Evolutionary conservation across 2,113 vertebrate genomes (phyloP).

Genomic region (Cettia cetti): DNA sequence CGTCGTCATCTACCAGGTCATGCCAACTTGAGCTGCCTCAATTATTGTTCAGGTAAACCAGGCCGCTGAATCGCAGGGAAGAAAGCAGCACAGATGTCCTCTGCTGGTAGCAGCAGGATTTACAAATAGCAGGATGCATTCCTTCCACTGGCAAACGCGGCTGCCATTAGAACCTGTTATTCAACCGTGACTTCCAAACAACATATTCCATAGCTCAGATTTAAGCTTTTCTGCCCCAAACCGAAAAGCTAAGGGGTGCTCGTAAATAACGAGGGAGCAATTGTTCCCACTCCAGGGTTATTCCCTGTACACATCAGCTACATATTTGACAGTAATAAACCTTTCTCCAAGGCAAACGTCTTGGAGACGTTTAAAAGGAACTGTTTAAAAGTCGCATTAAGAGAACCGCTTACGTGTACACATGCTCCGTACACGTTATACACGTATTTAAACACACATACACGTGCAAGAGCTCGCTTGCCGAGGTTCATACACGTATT

Average conservation of each 20-base stretch:
- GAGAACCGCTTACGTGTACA: constrained; percentile 62
- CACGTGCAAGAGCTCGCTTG: neutral
- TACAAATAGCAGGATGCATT: neutral
- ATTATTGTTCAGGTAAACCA: neutral
- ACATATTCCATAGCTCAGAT: neutral
- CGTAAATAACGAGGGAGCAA: neutral
- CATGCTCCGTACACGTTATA: fast-evolving
- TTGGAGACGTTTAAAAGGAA: neutral
- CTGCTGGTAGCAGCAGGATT: neutral
- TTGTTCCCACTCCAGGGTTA: neutral
- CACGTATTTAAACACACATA: neutral
- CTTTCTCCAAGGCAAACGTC: neutral
- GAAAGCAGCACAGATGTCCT: neutral
- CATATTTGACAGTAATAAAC: fast-evolving
- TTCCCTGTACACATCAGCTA: neutral
- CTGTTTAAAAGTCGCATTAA: neutral
- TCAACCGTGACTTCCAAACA: neutral
- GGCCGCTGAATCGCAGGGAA: neutral
- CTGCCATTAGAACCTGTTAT: neutral
- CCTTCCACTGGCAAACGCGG: neutral
- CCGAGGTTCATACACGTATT: fast-evolving
- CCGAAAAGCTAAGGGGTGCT: neutral
- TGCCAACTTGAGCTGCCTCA: neutral
- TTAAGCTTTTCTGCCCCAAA: neutral
- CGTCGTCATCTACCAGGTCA: neutral